These are phyloP conservation scores for Buphagus erythrorhynchus DNA, from an alignment of 2,797 vertebrate species.

Conservation along the genomic window DNA sequence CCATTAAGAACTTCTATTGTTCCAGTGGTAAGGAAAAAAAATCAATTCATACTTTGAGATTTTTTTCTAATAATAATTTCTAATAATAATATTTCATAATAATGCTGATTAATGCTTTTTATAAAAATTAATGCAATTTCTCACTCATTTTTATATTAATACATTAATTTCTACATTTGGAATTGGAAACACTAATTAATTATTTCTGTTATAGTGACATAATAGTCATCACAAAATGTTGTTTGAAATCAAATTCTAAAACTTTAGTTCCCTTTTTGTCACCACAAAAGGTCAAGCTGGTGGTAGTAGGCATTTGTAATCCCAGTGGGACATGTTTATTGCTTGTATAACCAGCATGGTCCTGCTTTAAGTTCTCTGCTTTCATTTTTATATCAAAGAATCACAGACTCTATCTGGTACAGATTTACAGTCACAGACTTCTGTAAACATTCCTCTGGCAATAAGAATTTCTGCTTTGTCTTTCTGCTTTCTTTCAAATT, in stretches of 20 bases:
- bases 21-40: not conserved
- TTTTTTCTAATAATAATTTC: too few relatives aligned
- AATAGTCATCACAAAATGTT: not conserved
- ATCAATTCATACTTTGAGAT: not conserved
- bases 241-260: not conserved
- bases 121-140: not conserved
- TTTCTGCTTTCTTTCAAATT: not conserved
- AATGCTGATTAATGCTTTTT: not conserved
- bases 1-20: not conserved
- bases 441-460: not conserved
- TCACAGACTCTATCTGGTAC: not conserved
- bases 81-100: too few relatives aligned
- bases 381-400: conserved; percentile 16
- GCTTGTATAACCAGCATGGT: not conserved
- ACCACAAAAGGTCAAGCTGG: not conserved
- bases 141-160: not conserved
- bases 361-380: not conserved
- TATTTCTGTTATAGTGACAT: not conserved
- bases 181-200: not conserved
- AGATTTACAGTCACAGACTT: not conserved
- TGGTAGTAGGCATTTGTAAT: not conserved
- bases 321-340: not conserved
- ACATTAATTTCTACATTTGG: not conserved
- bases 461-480: not conserved
- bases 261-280: not conserved